Evolutionary conservation across 2,113 vertebrate species (phyloP), one percentile per base, ranked within the genome.

Genomic region (Phaetusa simplex): DNA sequence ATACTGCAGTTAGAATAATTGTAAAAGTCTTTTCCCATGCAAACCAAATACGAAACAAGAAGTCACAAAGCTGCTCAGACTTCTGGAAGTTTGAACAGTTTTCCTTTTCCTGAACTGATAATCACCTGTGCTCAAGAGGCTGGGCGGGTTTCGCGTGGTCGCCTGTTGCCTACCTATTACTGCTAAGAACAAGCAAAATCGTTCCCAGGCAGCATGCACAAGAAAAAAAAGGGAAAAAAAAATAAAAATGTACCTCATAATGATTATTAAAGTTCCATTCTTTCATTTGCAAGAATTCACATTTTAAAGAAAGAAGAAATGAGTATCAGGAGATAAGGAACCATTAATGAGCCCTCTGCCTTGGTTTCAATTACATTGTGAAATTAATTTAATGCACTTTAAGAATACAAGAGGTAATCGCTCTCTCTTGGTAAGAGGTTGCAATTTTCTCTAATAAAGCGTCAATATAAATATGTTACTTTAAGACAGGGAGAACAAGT

Each of bases 41-140:
- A 96, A 71, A 72, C 21, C 59, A 73, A 64, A 85, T 5, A 66
- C 10, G 14, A 82, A 93, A 62, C 40, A 38, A 95, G 61, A 90
- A 93, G 61, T 53, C 76, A 55, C 0, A 22, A 73, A 76, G 89
- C 65, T 94, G 88, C 86, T 93, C 88, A 90, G 93, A n/a, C n/a
- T 73, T 81, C n/a, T 43, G 79, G 72, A 67, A 94, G 73, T 52
- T 49, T 70, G 66, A 69, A 30, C 79, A 86, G 77, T 66, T 88
- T 84, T 91, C 81, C 92, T 93, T 72, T 87, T 94, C 97, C 95
- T 97, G 98, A 98, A 95, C 95, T 98, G 98, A 99, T 99, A 99
- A 99, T 99, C 99, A 99, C 99, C 99, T 99, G 99, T 99, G 98
- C 99, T 99, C 97, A 99, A 98, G 98, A 99, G 98, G 98, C 98